phyloP scores from a whole-genome alignment of 2,113 vertebrate species.

The Junco hyemalis region DNA sequence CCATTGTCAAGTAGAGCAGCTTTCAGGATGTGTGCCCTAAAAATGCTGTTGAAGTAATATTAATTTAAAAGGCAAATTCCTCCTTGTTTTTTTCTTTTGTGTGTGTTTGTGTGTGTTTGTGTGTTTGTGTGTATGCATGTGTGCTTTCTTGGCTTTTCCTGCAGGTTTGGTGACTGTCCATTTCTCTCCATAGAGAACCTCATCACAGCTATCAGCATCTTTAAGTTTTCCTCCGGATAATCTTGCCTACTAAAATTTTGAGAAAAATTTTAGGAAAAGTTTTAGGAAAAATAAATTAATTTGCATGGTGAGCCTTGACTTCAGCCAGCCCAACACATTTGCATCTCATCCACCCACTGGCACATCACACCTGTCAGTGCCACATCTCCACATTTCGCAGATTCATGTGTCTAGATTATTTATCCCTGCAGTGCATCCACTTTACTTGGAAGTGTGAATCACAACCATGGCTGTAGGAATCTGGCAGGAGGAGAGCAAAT shows the following conservation, averaged over 20 bases:
- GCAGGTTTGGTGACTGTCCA: neutral
- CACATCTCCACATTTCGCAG: neutral
- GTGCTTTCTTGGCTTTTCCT: neutral
- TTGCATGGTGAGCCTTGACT: neutral
- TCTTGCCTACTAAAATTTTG: neutral
- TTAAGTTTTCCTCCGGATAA: neutral
- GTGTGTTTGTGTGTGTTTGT: no score
- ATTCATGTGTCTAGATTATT: fast-evolving
- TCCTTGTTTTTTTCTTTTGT: neutral
- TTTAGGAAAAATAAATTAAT: neutral
- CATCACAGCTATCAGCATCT: neutral
- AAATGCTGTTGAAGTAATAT: neutral
- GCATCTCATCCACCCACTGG: neutral
- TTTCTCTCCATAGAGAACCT: neutral
- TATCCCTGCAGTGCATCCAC: neutral
- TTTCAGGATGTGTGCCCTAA: neutral
- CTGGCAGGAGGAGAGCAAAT: neutral
- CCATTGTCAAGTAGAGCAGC: neutral
- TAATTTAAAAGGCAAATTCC: neutral
- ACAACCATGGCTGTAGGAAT: neutral
- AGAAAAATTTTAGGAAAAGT: neutral
- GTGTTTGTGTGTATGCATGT: fast-evolving
- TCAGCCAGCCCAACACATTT: neutral
- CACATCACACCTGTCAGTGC: neutral
- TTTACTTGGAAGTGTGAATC: neutral